phyloP scores from a whole-genome alignment of 2,113 vertebrate genomes.

The Strix uralensis region DNA sequence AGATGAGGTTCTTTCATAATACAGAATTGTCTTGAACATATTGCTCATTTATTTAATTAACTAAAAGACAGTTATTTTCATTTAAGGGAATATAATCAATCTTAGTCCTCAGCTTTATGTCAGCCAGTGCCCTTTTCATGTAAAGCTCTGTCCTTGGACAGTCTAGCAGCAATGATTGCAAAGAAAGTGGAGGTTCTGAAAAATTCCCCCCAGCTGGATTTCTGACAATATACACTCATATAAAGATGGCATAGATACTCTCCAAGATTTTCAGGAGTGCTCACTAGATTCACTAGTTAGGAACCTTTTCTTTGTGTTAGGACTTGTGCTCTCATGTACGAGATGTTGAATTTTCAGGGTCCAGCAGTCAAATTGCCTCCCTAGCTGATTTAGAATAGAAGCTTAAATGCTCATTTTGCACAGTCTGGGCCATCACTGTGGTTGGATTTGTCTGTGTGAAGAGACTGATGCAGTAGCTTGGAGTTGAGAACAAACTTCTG shows the following conservation, averaged over 20 bases:
- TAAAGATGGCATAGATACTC: not conserved
- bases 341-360: not conserved
- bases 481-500: not conserved
- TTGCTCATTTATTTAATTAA: not conserved
- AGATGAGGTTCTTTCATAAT: not conserved
- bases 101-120: not conserved
- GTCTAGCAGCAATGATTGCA: not conserved
- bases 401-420: not conserved
- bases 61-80: not conserved
- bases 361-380: not conserved
- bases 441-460: not conserved
- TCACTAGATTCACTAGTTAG: not conserved
- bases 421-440: not conserved
- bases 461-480: not conserved
- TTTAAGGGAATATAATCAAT: not conserved
- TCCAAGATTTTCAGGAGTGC: not conserved
- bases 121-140: not conserved
- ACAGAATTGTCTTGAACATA: not conserved
- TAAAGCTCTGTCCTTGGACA: not conserved
- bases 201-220: not conserved
- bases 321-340: not conserved
- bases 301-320: not conserved
- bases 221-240: not conserved
- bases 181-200: not conserved
- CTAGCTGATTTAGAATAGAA: not conserved